A percentile compares a stretch with the other conserved stretches of the same genome.
phyloP scores from a whole-genome alignment of 2,797 vertebrate species.

The Chiloscyllium punctatum region DNA sequence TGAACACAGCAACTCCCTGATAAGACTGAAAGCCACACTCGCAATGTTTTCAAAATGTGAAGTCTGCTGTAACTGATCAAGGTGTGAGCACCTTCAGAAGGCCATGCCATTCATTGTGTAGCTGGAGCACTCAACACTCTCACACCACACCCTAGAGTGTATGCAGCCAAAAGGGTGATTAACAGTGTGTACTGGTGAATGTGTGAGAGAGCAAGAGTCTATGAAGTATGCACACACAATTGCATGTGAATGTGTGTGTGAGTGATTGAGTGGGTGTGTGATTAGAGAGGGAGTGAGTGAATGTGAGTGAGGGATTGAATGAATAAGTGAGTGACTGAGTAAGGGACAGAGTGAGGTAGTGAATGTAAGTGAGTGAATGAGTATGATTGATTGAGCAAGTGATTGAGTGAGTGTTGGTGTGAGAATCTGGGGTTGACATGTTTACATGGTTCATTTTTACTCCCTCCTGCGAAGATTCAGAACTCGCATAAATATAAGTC shows the following conservation, averaged over 20 bases:
- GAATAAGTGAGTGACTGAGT: background rate
- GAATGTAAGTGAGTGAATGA: background rate
- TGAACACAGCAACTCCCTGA: background rate
- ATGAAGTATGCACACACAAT: background rate
- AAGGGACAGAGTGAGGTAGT: background rate
- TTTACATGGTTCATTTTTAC: background rate
- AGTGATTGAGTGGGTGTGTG: background rate
- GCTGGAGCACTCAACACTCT: background rate
- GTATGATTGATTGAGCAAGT: background rate
- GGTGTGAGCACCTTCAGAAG: background rate
- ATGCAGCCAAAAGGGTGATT: no score
- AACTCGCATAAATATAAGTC: conserved; percentile 34
- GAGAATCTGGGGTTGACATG: no score
- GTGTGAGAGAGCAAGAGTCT: background rate
- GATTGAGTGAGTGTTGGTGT: background rate
- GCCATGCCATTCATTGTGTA: background rate
- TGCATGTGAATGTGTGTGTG: background rate
- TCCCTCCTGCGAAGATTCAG: background rate
- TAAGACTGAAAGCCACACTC: background rate
- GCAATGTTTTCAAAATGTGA: background rate
- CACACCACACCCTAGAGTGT: background rate
- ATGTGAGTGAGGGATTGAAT: background rate
- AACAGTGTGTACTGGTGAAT: background rate
- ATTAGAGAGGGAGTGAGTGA: background rate
- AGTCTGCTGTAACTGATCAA: background rate